Base-by-base conservation (phyloP, 2,797 vertebrate species). In the Eurystomus glaucurus region DNA sequence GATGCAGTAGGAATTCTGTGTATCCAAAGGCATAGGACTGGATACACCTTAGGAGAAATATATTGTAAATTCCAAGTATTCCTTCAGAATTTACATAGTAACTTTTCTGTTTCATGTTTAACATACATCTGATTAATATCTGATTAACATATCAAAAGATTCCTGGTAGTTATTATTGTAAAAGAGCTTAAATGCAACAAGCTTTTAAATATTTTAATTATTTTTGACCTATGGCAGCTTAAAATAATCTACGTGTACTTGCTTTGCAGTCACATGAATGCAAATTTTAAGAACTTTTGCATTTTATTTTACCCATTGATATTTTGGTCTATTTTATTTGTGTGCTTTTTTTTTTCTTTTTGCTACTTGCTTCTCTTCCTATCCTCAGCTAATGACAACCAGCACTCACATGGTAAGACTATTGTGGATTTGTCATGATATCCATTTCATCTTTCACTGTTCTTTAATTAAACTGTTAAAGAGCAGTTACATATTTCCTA, bases 321-420 rank as follows among this genome's bases (percentile, higher is more conserved):
- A 96, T 97, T 98, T 98, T 97, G 97, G 96, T 98, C 97, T 98
- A 96, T 98, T 98, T 99, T 99, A 98, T 99, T 98, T 99, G 97
- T 98, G 94, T 99, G 99, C 98, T 99, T 99, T 99, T 98, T 99
- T 66, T 98, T 98, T 97, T 96, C 98, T 98, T 97, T 98, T 98
- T 98, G 98, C 98, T 97, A 95, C 97, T 98, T 98, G 99, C 98
- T 98, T 99, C 98, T 99, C 98, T 99, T 99, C 98, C 98, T 99
- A 99, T 99, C 98, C 98, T 99, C 99, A 99, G 99, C 99, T 99
- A 99, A 99, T 99, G 99, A 99, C 99, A 98, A 98, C 99, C 99
- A 99, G 98, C 99, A 99, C 99, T 97, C 99, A 99, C 98, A 99
- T 99, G 99, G 99, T 99, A 99, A 99, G 99, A 99, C 98, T 98